Conservation (phyloP, 1,140 invertebrate genomes). For the Sipha flava region DNA sequence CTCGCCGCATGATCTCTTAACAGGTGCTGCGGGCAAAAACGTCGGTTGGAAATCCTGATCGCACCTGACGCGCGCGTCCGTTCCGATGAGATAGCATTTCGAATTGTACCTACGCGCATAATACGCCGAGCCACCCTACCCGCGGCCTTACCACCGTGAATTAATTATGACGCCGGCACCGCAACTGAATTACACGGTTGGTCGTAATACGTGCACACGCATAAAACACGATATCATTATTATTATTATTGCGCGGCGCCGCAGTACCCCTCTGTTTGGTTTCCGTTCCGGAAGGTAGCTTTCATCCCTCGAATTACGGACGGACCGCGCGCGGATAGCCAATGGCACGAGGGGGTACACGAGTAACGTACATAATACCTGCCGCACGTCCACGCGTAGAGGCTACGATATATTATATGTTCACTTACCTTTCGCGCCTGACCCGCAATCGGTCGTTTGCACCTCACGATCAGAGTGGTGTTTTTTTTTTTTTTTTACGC, state of each 20-base stretch:
- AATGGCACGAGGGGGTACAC: background rate
- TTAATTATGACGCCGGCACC: constrained; percentile 10
- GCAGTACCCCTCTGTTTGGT: background rate
- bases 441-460: no score
- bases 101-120: background rate
- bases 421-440: no score
- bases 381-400: no score
- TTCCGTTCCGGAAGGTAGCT: constrained; percentile 31
- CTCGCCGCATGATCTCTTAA: no score
- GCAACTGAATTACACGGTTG: no score
- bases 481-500: no score
- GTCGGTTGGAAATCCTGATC: constrained; percentile 19
- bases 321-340: background rate
- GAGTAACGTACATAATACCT: no score
- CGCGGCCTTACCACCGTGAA: background rate
- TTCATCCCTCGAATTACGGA: constrained; percentile 19
- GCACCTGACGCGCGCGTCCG: background rate
- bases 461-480: no score
- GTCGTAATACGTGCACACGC: background rate
- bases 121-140: background rate
- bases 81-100: constrained; percentile 14
- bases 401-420: no score
- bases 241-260: no score
- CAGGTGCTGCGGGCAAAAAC: background rate
- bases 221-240: no score